Evolutionary conservation across 2,888 invertebrate species (phyloP).

Genomic region (Lasioglossum lativentre): DNA sequence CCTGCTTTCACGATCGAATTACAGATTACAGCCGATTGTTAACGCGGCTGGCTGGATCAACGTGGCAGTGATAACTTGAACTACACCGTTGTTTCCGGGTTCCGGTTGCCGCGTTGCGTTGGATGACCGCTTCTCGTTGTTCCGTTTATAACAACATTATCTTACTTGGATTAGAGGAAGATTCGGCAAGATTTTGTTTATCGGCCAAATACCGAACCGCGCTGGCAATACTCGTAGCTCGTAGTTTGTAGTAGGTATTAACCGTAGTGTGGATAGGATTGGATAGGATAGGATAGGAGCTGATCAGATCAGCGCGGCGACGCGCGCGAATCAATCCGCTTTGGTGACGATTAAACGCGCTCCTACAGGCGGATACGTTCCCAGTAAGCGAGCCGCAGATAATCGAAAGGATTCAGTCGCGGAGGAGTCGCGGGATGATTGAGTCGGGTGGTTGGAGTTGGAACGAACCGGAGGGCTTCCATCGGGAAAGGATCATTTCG

Average conservation of each 20-base stretch:
- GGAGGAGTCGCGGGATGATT: slow-evolving; percentile 10
- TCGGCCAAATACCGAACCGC: not conserved
- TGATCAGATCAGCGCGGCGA: not conserved
- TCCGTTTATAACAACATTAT: not conserved
- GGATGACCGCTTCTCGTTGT: too few species aligned
- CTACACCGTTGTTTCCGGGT: slow-evolving; percentile 15
- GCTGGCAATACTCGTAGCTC: not conserved
- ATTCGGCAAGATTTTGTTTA: not conserved
- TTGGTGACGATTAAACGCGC: slow-evolving; percentile 9
- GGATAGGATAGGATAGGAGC: not conserved
- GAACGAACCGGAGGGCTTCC: not conserved
- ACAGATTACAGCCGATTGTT: not conserved
- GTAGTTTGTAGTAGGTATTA: not conserved
- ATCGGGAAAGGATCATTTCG: not conserved
- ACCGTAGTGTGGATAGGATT: not conserved
- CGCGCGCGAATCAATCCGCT: slow-evolving; percentile 5
- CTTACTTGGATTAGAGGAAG: too few species aligned
- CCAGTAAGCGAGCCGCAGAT: not conserved
- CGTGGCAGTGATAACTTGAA: not conserved
- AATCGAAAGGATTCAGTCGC: slow-evolving; percentile 33
- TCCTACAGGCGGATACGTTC: not conserved
- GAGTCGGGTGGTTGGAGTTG: not conserved
- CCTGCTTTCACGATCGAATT: not conserved
- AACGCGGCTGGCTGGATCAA: not conserved
- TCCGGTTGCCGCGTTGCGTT: too few species aligned